Evolutionary conservation across 2,888 invertebrate species (phyloP).

Genomic region (Latheticus oryzae): DNA sequence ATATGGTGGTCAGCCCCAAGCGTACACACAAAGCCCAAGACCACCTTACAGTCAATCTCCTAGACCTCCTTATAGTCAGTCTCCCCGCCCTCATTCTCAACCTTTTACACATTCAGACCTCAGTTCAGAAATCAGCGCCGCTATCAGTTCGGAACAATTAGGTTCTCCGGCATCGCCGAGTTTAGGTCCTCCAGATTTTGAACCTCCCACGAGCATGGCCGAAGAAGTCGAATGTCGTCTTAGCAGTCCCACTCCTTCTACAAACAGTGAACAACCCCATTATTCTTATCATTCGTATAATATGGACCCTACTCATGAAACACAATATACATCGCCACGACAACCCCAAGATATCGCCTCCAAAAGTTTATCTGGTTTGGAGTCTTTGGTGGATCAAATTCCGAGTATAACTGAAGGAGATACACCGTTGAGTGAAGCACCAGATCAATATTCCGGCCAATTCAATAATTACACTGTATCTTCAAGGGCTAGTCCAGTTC

Average conservation of each 20-base stretch:
- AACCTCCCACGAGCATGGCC: conserved; percentile 77
- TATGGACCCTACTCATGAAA: conserved; percentile 60
- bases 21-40: conserved; percentile 61
- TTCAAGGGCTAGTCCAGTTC: conserved; percentile 63
- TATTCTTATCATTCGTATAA: conserved; percentile 63
- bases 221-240: conserved; percentile 68
- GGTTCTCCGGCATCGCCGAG: conserved; percentile 78
- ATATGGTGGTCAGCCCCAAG: conserved; percentile 60
- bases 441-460: conserved; percentile 63
- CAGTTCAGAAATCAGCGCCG: conserved; percentile 82
- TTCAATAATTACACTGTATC: conserved; percentile 67
- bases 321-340: conserved; percentile 66
- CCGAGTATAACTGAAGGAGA: conserved; percentile 86
- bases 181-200: conserved; percentile 76
- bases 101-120: conserved; percentile 78
- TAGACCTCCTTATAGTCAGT: conserved; percentile 56
- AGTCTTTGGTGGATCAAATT: conserved; percentile 92
- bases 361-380: conserved; percentile 86
- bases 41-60: conserved; percentile 59
- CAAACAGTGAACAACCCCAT: conserved; percentile 61
- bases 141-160: conserved; percentile 77
- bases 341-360: conserved; percentile 82
- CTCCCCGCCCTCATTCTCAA: conserved; percentile 66
- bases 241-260: conserved; percentile 67
- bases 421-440: conserved; percentile 59